Percentiles rank a stretch among this genome's conserved stretches.
Evolutionary conservation across 2,113 vertebrate genomes (phyloP).

Genomic region (Progne subis): DNA sequence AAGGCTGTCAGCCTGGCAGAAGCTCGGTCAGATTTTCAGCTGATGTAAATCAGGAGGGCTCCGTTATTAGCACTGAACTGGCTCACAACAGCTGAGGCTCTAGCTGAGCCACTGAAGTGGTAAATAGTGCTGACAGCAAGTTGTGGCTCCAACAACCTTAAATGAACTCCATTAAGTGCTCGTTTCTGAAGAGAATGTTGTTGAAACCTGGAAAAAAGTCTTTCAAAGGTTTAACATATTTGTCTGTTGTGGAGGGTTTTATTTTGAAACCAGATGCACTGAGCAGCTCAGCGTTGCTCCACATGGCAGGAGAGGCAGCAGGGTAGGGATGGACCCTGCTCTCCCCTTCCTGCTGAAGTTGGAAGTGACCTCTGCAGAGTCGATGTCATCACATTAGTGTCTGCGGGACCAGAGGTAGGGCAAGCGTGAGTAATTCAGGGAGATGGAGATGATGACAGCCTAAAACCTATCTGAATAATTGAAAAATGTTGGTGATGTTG

Average conservation of each 20-base stretch:
- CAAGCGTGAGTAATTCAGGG: background rate
- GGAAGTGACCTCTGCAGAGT: background rate
- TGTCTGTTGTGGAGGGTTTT: constrained; percentile 51
- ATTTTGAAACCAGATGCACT: constrained; percentile 62
- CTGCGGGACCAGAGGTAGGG: constrained; percentile 12
- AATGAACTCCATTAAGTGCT: constrained; percentile 67
- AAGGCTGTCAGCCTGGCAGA: constrained; percentile 64
- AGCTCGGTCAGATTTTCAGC: constrained; percentile 54
- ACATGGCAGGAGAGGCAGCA: constrained; percentile 3
- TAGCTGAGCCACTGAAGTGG: constrained; percentile 67
- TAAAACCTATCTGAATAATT: constrained; percentile 47
- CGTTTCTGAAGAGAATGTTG: constrained; percentile 64
- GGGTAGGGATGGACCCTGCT: background rate
- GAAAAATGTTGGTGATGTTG: constrained; percentile 38
- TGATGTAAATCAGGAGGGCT: constrained; percentile 67
- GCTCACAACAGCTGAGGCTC: constrained; percentile 56
- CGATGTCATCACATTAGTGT: constrained; percentile 32
- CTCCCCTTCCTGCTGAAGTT: background rate
- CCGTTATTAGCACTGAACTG: constrained; percentile 39
- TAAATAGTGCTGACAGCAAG: constrained; percentile 69
- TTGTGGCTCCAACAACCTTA: constrained; percentile 68
- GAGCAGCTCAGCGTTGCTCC: background rate
- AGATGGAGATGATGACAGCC: constrained; percentile 33
- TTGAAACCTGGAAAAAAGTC: constrained; percentile 66
- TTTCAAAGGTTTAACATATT: constrained; percentile 67